These are phyloP conservation scores for Ptychadena robeensis DNA, from an alignment of 2,797 vertebrate genomes.

Conservation along the genomic window DNA sequence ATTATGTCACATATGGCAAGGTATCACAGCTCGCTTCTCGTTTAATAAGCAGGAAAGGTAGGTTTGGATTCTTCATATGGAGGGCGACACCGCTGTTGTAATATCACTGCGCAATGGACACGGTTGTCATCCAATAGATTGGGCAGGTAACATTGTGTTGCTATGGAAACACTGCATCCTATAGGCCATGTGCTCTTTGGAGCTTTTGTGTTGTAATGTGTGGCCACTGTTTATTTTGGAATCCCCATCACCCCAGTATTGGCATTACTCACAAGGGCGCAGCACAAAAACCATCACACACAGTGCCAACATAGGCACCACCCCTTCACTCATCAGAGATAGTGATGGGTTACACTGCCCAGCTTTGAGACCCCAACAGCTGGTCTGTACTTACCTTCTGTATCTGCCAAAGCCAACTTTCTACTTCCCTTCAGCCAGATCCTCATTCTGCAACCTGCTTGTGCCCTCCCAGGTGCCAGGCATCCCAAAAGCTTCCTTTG, in stretches of 20 bases:
- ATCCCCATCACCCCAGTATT: background rate
- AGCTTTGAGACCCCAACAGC: background rate
- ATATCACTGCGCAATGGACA: too few relatives aligned
- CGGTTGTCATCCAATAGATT: too few relatives aligned
- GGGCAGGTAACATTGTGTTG: background rate
- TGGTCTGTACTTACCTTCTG: background rate
- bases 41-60: too few relatives aligned
- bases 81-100: too few relatives aligned
- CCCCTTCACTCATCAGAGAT: background rate
- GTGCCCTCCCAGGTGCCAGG: background rate
- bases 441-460: background rate
- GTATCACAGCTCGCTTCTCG: too few relatives aligned
- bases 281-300: background rate
- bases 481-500: background rate
- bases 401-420: background rate
- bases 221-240: background rate
- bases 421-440: background rate
- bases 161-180: background rate
- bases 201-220: background rate
- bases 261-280: background rate
- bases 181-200: background rate
- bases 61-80: too few relatives aligned
- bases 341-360: background rate
- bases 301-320: background rate
- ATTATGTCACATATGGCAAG: too few relatives aligned